Base-by-base conservation (phyloP, 2,113 vertebrate genomes). In the Symphodus melops region DNA sequence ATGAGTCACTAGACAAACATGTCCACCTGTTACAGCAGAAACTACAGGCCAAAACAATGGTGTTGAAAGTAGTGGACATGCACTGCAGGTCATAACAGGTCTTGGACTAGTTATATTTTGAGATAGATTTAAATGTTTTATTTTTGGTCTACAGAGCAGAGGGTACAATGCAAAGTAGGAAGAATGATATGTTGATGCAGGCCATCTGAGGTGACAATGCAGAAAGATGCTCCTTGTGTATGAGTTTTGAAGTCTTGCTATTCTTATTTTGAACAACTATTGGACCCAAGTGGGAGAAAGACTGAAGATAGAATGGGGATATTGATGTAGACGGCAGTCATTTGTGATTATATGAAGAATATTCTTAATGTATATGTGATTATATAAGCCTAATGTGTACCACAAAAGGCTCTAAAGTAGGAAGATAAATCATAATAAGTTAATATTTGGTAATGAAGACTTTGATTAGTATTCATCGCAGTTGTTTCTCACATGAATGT, bases 1-100 rank as follows among this genome's bases (percentile, higher is more conserved):
- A 66, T 13, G 16, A 70, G 28, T 46, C 3, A 21, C 49, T 12
- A 0, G 37, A 33, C 11, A 39, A 60, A 20, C 9, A n/a, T 52
- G 52, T 77, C 67, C 36, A 44, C 61, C 56, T 25, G 16, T 37
- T n/a, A 55, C 14, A 73, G 20, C 4, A 54, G 56, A 21, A 71
- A 54, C 42, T 62, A 19, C 14, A 17, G 14, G 28, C 39, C 9
- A 17, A 8, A 68, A 58, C 1, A 68, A 3, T 8, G 8, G 41
- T 19, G 19, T 19, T 58, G 20, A 68, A 36, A 70, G 25, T 42
- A 69, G 12, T 21, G 5, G 39, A 58, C 4, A 25, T 36, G 36
- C 17, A 60, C 44, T 68, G 52, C 28, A n/a, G 9, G 42, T 68
- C 48, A 72, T 19, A 4, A 53, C 17, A 19, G 14, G 28, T 16